Evolutionary conservation across 1,140 invertebrate genomes (phyloP), one percentile per base, ranked within the genome.

Genomic region (Neelides sp.): DNA sequence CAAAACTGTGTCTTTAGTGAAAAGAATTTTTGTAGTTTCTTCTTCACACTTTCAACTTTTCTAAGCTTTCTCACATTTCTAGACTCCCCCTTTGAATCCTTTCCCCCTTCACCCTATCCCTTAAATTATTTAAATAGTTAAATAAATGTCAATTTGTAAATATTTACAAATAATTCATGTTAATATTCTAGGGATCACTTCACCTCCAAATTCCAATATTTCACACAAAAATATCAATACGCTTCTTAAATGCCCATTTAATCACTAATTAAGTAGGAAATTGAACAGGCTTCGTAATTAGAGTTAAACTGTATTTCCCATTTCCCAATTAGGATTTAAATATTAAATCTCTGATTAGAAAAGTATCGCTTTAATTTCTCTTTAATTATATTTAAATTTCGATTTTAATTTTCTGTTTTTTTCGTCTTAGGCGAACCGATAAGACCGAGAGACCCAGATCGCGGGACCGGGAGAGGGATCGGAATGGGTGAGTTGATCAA

Each of bases 391-490:
- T 8, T 32, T 32, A n/a, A 32, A 32, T n/a, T n/a, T 32, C 30
- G 30, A 8, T 32, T 32, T 32, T n/a, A 32, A 8, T 32, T n/a
- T 45, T 30, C 26, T 32, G 42, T 22, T 45, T 30, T 45, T 15
- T 45, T 1, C 30, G 27, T 12, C 42, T 30, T 1, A 45, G 2
- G 35, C n/a, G 20, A 4, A 40, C 37, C 19, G 26, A 40, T 48
- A 20, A n/a, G 15, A 40, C 27, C 10, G 24, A 28, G 12, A 46
- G 30, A 40, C 24, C 43, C n/a, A 46, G 43, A 40, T 46, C 43
- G 22, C 50, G 30, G n/a, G 22, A 26, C 32, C 15, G 15, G 1
- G 35, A 28, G 15, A 41, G 19, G 17, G 32, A 26, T 39, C 30
- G 43, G 3, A 40, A 41, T 23, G 28, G 30, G 4, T 51, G 43